Evolutionary conservation across 2,113 vertebrate species (phyloP).

Genomic region (Oncorhynchus mykiss): DNA sequence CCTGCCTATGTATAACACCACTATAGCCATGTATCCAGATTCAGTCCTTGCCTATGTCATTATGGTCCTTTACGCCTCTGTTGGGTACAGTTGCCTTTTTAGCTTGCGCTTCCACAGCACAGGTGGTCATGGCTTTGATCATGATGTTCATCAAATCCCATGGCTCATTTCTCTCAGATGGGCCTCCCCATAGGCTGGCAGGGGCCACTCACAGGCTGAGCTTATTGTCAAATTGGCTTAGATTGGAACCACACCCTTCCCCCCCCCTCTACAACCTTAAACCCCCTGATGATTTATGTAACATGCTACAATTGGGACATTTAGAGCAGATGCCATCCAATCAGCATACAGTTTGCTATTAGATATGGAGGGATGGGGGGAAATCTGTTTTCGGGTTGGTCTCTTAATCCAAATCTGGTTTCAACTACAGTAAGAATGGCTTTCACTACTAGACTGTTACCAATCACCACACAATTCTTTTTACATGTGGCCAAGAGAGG

Average conservation of each 20-base stretch:
- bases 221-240: constrained; percentile 70
- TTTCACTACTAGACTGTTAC: constrained; percentile 51
- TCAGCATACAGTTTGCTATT: constrained; percentile 18
- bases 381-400: neutral
- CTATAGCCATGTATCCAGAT: constrained; percentile 67
- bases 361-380: constrained; percentile 39
- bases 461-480: constrained; percentile 27
- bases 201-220: constrained; percentile 63
- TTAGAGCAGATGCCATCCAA: constrained; percentile 46
- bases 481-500: constrained; percentile 24
- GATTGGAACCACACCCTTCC: constrained; percentile 61
- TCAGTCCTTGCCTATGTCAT: constrained; percentile 50
- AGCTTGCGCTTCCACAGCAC: constrained; percentile 65
- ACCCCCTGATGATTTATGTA: constrained; percentile 57
- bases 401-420: constrained; percentile 28
- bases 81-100: constrained; percentile 72
- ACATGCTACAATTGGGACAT: constrained; percentile 50
- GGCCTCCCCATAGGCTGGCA: constrained; percentile 62
- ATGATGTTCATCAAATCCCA: constrained; percentile 68
- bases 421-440: constrained; percentile 16
- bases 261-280: constrained; percentile 50
- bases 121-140: constrained; percentile 75
- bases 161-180: constrained; percentile 76
- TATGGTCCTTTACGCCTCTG: constrained; percentile 46
- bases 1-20: constrained; percentile 65